Base-by-base conservation (phyloP, 2,888 invertebrate species). In the Syritta pipiens region DNA sequence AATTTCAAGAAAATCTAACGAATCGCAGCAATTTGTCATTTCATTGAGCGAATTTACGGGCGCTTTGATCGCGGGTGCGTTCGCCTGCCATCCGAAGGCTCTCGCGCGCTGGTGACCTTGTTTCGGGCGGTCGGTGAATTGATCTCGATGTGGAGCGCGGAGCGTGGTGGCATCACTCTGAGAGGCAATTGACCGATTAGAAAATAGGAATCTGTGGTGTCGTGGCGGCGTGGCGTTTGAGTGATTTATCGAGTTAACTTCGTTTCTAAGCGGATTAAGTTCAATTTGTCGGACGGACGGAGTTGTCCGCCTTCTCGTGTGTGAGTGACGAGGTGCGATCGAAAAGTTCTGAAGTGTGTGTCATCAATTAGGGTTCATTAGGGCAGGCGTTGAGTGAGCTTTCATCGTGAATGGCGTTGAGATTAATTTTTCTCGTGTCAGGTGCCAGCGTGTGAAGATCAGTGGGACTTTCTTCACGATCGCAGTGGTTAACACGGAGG, bases 151-250 rank as follows among this genome's bases (percentile, higher is more conserved):
- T n/a, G n/a, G n/a, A n/a, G 37, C 37, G 7, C 6, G 37, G 3
- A 5, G 14, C 7, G n/a, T 32, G 10, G 32, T 10, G 10, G 46
- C n/a, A n/a, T n/a, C n/a, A n/a, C n/a, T n/a, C 2, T 35, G 60
- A 26, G 57, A 20, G 59, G 69, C 40, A 49, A 26, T 51, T 69
- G 69, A 69, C 69, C 69, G 69, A 69, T 69, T 69, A 69, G 59
- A 60, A 68, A 59, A 69, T 69, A 6, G 32, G 32, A 28, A 35
- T 51, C 17, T 12, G 6, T 12, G 44, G n/a, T 46, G 44, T n/a
- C 24, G 12, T 10, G 44, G 44, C 28, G 44, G 65, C 65, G 24
- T 17, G 5, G 28, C 32, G 59, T 28, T 69, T 69, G 51, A 51
- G 35, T 69, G 59, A 60, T 60, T 69, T 69, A 69, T 60, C 60